Percentiles rank a stretch among this genome's conserved stretches.
Evolutionary conservation across 2,888 invertebrate genomes (phyloP).

Genomic region (Liodrosophila aerea): DNA sequence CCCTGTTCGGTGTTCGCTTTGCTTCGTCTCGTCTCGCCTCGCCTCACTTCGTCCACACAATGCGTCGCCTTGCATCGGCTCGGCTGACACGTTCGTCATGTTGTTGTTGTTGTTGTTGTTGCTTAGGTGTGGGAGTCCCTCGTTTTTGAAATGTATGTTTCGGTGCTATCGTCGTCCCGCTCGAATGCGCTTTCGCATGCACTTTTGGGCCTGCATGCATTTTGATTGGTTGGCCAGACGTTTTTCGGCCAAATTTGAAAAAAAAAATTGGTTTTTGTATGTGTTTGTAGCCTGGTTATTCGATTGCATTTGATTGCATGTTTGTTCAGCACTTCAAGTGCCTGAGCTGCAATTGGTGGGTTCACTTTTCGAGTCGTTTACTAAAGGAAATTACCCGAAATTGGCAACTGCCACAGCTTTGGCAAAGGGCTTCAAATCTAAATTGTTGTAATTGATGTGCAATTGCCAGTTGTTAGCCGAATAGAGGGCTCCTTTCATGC

Average conservation of each 20-base stretch:
- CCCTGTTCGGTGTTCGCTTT: constrained; percentile 55
- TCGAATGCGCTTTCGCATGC: constrained; percentile 77
- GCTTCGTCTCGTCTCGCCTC: constrained; percentile 22
- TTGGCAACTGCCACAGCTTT: constrained; percentile 23
- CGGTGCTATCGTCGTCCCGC: constrained; percentile 72
- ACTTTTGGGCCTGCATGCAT: constrained; percentile 72
- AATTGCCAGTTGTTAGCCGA: constrained; percentile 13
- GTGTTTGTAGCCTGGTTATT: constrained; percentile 39
- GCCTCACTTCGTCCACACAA: constrained; percentile 9
- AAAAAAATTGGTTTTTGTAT: constrained; percentile 23
- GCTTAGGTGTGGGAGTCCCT: constrained; percentile 64
- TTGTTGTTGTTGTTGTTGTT: constrained; percentile 24
- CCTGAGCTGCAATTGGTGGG: constrained; percentile 65
- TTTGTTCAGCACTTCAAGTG: constrained; percentile 53
- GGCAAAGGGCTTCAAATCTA: background rate
- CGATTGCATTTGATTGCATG: constrained; percentile 78
- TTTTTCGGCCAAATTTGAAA: constrained; percentile 72
- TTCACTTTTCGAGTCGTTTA: constrained; percentile 36
- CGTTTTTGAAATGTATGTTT: constrained; percentile 49
- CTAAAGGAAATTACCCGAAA: constrained; percentile 60
- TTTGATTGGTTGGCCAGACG: constrained; percentile 71
- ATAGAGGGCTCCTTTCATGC: constrained; percentile 2
- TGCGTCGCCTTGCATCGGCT: constrained; percentile 31
- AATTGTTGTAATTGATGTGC: constrained; percentile 13
- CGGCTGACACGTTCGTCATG: constrained; percentile 42